Evolutionary conservation across 1,140 invertebrate genomes (phyloP), one percentile per base, ranked within the genome.

Genomic region (Triops cancriformis): DNA sequence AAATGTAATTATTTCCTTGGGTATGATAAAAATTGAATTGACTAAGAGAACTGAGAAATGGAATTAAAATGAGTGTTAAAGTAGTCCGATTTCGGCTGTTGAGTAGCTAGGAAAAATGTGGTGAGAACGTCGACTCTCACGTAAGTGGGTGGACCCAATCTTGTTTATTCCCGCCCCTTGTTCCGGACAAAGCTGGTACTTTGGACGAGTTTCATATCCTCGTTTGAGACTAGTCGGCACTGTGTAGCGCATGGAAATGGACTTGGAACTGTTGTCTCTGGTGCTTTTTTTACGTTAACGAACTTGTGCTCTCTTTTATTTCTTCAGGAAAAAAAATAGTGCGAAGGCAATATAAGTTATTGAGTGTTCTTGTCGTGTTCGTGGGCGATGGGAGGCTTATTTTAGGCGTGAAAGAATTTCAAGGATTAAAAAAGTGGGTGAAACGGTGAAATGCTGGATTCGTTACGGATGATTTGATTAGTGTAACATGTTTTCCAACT

Each of bases 211-310:
- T 64, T 64, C 18, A 64, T 64, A 64, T 18, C 18, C 51, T 23
- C 14, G 51, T 64, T 64, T 64, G 10, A 64, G 51, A n/a, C n/a
- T 64, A 64, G 51, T 64, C 51, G 51, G 51, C 51, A 64, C 18
- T 64, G 51, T 64, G 51, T 64, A n/a, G 51, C 51, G 51, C 51
- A 64, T 64, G 51, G 51, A 64, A 64, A 64, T 64, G 51, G 51
- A 64, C 51, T 64, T 64, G 51, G 51, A 23, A 64, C 51, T 64
- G 51, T 64, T 23, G 0, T 23, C 51, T 64, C 51, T 64, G 18
- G 10, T 5, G 14, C 51, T 23, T 64, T 23, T 23, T 64, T 64
- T 64, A 64, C 9, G 51, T 64, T 23, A 64, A 23, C 6, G n/a
- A 6, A 64, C 23, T 64, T 64, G n/a, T n/a, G n/a, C 31, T 37